Base-by-base conservation (phyloP, 2,113 vertebrate species). In the Oxyruncus cristatus region DNA sequence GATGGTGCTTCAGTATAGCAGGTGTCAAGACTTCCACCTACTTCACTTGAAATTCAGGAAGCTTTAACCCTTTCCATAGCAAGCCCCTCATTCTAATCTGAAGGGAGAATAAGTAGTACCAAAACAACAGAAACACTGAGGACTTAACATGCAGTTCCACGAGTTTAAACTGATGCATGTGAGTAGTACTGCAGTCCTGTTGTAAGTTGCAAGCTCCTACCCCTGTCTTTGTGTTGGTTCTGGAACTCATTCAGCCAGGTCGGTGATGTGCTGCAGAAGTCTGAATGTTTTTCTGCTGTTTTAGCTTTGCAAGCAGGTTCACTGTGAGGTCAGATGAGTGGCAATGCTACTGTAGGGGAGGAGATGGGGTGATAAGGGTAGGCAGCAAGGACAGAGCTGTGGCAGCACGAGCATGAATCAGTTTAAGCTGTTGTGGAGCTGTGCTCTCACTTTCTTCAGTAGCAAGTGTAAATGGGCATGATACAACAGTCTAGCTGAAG, bases 241-340 rank as follows among this genome's bases (percentile, higher is more conserved):
- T 92, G 66, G 66, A 89, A 78, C 52, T 81, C 59, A 21, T 81
- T 73, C 73, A 77, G 77, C 56, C 70, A 66, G 5, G 3, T 39
- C 80, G 63, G 63, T 49, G 59, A 77, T 2, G 13, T 80, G 68
- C 68, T 87, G 27, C 70, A 87, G 77, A 93, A 92, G 88, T 37
- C n/a, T 44, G 82, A 73, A 46, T 81, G 90, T 23, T 94, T 80
- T 85, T 66, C 65, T 94, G 84, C 77, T 81, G 70, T 41, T 94
- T 75, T 35, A 85, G 89, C 90, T 85, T 89, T 85, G 58, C 62
- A 81, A 52, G 84, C 88, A 88, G 81, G 70, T 93, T 97, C 74
- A 41, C 7, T 1, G 6, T 56, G 61, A 72, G 94, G 85, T 89
- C 85, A 89, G 41, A 76, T 56, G 71, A 85, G 65, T 52, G 81